Conservation (phyloP, 1,140 invertebrate species). For the Elymnias hypermnestra region DNA sequence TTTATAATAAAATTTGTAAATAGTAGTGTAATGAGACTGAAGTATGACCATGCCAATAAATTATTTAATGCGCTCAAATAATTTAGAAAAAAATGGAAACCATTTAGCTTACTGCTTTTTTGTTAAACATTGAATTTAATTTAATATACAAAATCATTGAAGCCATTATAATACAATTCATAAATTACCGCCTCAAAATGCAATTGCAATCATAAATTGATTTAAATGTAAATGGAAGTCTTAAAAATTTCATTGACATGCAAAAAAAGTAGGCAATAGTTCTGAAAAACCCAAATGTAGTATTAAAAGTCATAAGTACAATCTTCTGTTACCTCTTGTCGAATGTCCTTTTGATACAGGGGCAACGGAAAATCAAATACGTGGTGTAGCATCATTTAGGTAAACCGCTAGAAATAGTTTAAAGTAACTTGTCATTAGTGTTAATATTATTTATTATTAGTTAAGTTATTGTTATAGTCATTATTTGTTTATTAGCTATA, state of each 20-base stretch:
- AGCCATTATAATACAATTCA: constrained; percentile 18
- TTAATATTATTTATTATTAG: constrained; percentile 73
- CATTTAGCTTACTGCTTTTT: constrained; percentile 26
- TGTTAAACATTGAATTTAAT: too few relatives aligned
- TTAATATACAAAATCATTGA: too few relatives aligned
- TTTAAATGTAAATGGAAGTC: not conserved
- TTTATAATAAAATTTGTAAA: constrained; percentile 68
- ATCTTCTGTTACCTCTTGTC: constrained; percentile 72
- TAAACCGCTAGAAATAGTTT: constrained; percentile 68
- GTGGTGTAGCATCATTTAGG: constrained; percentile 53
- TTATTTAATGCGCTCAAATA: constrained; percentile 46
- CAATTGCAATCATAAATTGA: too few relatives aligned
- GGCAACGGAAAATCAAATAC: constrained; percentile 65
- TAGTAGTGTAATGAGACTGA: constrained; percentile 74
- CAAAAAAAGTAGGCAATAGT: constrained; percentile 1
- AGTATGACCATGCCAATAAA: constrained; percentile 56
- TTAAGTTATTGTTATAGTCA: constrained; percentile 57
- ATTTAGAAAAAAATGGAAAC: constrained; percentile 30
- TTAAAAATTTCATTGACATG: too few relatives aligned
- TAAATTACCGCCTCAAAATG: too few relatives aligned
- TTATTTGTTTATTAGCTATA: constrained; percentile 44
- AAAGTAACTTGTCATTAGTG: constrained; percentile 74
- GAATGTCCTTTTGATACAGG: constrained; percentile 50
- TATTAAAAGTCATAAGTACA: constrained; percentile 51
- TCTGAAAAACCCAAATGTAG: constrained; percentile 26